Conservation (phyloP, 2,113 vertebrate genomes). For the Antennarius striatus region DNA sequence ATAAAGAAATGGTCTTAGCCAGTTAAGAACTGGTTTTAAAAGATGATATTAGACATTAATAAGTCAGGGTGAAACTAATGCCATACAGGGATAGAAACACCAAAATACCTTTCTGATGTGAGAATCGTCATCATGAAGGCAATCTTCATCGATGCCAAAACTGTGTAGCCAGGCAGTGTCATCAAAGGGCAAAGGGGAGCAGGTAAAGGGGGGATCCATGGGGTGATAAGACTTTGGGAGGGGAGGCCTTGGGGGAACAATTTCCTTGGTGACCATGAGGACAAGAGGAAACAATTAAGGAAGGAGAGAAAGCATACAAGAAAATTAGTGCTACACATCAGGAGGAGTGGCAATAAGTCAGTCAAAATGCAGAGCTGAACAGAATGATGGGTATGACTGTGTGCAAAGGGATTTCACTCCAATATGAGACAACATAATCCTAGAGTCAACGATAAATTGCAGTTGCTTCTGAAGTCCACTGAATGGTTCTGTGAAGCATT, state of each 20-base stretch:
- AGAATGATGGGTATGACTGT: conserved; percentile 33
- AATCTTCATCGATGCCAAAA: conserved; percentile 83
- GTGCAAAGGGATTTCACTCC: conserved; percentile 22
- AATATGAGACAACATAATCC: conserved; percentile 7
- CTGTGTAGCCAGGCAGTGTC: conserved; percentile 88
- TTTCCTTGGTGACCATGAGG: conserved; percentile 82
- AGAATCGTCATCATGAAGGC: conserved; percentile 76
- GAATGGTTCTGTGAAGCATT: no score
- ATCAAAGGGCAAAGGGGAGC: conserved; percentile 85
- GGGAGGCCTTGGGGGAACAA: conserved; percentile 92
- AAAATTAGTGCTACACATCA: conserved; percentile 67
- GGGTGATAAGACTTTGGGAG: conserved; percentile 95
- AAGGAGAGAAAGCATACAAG: conserved; percentile 33
- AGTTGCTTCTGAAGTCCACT: no score
- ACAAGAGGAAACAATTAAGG: conserved; percentile 9
- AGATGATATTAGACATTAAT: neutral
- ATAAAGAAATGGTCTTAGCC: neutral
- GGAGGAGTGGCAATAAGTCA: conserved; percentile 56
- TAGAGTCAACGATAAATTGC: no score
- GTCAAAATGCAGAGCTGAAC: conserved; percentile 59
- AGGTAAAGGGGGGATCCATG: conserved; percentile 85
- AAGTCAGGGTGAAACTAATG: neutral
- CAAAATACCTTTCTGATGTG: conserved; percentile 77
- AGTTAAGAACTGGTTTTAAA: neutral
- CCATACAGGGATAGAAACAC: conserved; percentile 14